phyloP scores from a whole-genome alignment of 2,888 invertebrate genomes.

The Cryptocephalus primarius region DNA sequence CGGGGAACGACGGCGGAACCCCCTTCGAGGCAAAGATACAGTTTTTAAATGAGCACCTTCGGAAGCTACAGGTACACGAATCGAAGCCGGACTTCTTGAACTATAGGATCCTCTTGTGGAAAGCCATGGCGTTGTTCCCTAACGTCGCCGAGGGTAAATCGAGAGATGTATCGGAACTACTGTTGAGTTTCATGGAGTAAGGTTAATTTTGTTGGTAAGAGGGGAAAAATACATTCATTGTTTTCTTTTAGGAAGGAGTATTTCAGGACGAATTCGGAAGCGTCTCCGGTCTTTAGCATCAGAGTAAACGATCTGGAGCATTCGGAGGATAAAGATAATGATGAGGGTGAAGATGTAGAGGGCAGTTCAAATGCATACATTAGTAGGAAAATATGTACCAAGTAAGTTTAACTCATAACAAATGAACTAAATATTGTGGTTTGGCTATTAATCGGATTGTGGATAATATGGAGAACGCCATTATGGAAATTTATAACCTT shows the following conservation, averaged over 20 bases:
- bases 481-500: too few relatives aligned
- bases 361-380: constrained; percentile 15
- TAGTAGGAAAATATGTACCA: constrained; percentile 4
- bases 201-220: constrained; percentile 1
- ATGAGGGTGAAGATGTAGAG: constrained; percentile 32
- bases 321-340: constrained; percentile 28
- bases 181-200: constrained; percentile 68
- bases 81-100: constrained; percentile 62
- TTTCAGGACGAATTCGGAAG: constrained; percentile 46
- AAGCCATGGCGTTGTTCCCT: constrained; percentile 61
- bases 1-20: constrained; percentile 10
- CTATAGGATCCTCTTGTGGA: constrained; percentile 72
- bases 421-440: too few relatives aligned
- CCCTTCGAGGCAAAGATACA: constrained; percentile 15
- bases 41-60: constrained; percentile 24
- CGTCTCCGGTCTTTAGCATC: constrained; percentile 38
- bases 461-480: too few relatives aligned
- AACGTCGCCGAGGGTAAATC: constrained; percentile 71
- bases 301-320: constrained; percentile 31
- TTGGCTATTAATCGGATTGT: too few relatives aligned
- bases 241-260: constrained; percentile 39
- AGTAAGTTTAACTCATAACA: too few relatives aligned
- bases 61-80: constrained; percentile 26
- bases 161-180: constrained; percentile 65
- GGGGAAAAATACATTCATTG: neutral